Base-by-base conservation (phyloP, 1,140 invertebrate species). In the Drosophila virilis region DNA sequence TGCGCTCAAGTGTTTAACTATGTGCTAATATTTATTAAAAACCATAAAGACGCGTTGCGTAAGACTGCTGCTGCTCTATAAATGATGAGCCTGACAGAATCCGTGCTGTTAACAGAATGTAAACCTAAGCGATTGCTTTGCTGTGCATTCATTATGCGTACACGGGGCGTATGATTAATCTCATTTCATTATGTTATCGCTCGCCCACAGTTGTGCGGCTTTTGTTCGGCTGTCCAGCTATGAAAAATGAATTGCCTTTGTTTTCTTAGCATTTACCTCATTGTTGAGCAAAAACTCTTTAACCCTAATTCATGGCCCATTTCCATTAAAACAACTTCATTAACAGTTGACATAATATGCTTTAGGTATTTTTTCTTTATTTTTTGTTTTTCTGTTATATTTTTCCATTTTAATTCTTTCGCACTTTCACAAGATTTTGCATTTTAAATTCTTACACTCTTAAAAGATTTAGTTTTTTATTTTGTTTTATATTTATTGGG, bases 1-100 rank as follows among this genome's bases (percentile, higher is more conserved):
- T 55, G 68, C 84, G 68, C 70, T 84, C 69, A 83, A 80, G 84
- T 89, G 80, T 71, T 88, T 89, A 83, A 89, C 80, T 75, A 80
- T 83, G 84, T 88, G 84, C 84, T 88, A 89, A 88, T 89, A 89
- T 89, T 80, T 88, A 88, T 84, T 89, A 84, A 88, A 89, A 89
- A 66, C 68, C 69, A 64, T 69, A 74, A 88, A 61, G 70, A 66
- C 59, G 51, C 70, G 66, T 84, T 71, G 74, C 69, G 74, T 84
- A 80, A 84, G 22, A 2, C 22, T 22, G 22, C 22, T 22, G 22
- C 22, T 5, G 38, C 38, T 57, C 70, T 73, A 64, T 73, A 81
- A 78, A 81, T 69, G 72, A 59, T 60, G 43, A 69, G 38, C 10
- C 12, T 50, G 42, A 28, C 15, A 15, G 54, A 22, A 22, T 22